Evolutionary conservation across 2,888 invertebrate genomes (phyloP).

Genomic region (Chrysolina americana): DNA sequence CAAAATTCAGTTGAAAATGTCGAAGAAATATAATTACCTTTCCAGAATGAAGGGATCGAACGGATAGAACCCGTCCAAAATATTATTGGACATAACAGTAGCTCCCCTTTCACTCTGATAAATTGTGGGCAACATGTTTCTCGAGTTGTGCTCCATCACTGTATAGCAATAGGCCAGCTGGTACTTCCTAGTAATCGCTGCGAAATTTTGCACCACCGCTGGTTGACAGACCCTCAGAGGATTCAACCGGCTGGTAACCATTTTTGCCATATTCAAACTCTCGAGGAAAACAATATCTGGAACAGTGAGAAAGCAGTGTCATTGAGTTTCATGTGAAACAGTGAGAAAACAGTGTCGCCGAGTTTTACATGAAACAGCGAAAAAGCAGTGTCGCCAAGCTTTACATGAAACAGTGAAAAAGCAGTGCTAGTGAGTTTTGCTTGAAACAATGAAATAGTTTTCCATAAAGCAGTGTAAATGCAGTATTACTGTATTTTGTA

Average conservation of each 20-base stretch:
- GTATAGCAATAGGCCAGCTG: constrained; percentile 95
- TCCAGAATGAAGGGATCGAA: constrained; percentile 90
- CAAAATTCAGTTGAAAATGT: no score
- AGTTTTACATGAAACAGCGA: no score
- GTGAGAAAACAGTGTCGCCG: no score
- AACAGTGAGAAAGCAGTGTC: constrained; percentile 59
- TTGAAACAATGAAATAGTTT: no score
- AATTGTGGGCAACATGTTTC: constrained; percentile 75
- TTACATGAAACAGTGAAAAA: no score
- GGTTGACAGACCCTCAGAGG: constrained; percentile 88
- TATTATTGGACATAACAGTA: constrained; percentile 64
- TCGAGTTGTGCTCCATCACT: constrained; percentile 87
- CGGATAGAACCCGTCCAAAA: constrained; percentile 83
- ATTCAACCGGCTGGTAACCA: constrained; percentile 90
- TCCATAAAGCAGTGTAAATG: no score
- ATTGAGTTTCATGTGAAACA: background rate
- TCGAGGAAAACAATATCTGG: constrained; percentile 85
- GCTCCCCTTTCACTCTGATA: constrained; percentile 71
- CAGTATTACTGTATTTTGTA: no score
- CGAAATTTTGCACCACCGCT: constrained; percentile 85
- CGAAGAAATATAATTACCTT: constrained; percentile 68
- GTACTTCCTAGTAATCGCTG: constrained; percentile 85
- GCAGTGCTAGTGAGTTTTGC: no score
- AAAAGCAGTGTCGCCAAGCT: no score
- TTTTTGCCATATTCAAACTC: constrained; percentile 85